Base-by-base conservation (phyloP, 2,113 vertebrate species). In the Trachemys scripta region DNA sequence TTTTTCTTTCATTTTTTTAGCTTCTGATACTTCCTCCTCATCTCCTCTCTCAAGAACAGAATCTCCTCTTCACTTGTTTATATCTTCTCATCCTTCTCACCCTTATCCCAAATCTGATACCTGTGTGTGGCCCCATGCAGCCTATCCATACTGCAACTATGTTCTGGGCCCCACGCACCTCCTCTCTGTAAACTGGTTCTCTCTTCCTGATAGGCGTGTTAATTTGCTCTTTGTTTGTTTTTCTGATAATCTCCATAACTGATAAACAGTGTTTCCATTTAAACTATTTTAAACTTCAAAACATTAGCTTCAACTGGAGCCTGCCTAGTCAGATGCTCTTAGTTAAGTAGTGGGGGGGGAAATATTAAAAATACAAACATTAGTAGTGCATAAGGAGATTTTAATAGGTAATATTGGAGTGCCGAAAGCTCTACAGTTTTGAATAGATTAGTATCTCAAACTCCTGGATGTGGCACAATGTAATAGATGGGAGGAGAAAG, bases 11-110 rank as follows among this genome's bases (percentile, higher is more conserved):
- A 95, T 3, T 94, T 98, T 99, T 98, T 98, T 98, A 99, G 99
- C 97, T 95, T 99, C 99, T 98, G 98, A 98, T 98, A 99, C 99
- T 98, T 98, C 98, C 96, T 98, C 98, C 98, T 98, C 97, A 97
- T 99, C 99, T 96, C 98, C 99, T 98, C 97, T 98, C 96, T 99
- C 99, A 98, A 99, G 99, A 98, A 98, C 98, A 93, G 99, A 99
- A 42, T 98, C 98, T 97, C 94, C 98, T 98, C 98, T 99, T 95
- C 99, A 99, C 97, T 97, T 98, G 98, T 98, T 98, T 98, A 98
- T 99, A 87, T 98, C 98, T 93, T 91, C 99, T 98, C 98, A 98
- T 98, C 96, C 99, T 98, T 97, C 97, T 98, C 97, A 98, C 97
- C 93, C 98, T 98, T 98, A 97, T 98, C 98, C 98, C 96, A 98